Base-by-base conservation (phyloP, 2,888 invertebrate genomes). In the Aquatica leii region DNA sequence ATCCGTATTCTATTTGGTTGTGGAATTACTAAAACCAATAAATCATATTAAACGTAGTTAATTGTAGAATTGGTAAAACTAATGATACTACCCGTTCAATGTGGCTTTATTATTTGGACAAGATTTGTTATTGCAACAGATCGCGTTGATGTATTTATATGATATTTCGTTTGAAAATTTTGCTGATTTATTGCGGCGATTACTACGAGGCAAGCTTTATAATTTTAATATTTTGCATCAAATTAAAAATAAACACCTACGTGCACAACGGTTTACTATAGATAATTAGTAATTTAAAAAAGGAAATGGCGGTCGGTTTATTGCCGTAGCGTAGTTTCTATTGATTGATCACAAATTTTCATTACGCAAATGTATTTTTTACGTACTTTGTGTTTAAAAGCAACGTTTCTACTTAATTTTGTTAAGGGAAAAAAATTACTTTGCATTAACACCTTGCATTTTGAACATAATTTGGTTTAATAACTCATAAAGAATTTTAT, bases 121-220 rank as follows among this genome's bases (percentile, higher is more conserved):
- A 59, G 62, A 62, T 62, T 62, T 62, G 58, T 62, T 53, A 54
- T 58, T 50, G 17, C 48, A n/a, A 54, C 62, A 62, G 58, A 62
- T 58, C 59, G 57, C n/a, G 48, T 24, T 54, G 58, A 62, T 62
- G 50, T 58, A 62, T 62, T 51, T 62, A 62, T 56, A 57, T 62
- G 51, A 12, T 15, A 35, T 41, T 40, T 53, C 46, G 46, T 43
- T 48, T 35, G 34, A 51, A 43, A 55, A 18, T 55, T 20, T 46
- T 55, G 55, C 43, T 46, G 46, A 46, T 46, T 55, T 40, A 35
- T 24, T 24, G n/a, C n/a, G n/a, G n/a, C n/a, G n/a, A n/a, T n/a
- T n/a, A n/a, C n/a, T n/a, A n/a, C n/a, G n/a, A n/a, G n/a, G n/a
- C n/a, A n/a, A n/a, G n/a, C n/a, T n/a, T n/a, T n/a, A n/a, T n/a